phyloP scores from a whole-genome alignment of 2,888 invertebrate species.

The Meliscaeva auricollis region DNA sequence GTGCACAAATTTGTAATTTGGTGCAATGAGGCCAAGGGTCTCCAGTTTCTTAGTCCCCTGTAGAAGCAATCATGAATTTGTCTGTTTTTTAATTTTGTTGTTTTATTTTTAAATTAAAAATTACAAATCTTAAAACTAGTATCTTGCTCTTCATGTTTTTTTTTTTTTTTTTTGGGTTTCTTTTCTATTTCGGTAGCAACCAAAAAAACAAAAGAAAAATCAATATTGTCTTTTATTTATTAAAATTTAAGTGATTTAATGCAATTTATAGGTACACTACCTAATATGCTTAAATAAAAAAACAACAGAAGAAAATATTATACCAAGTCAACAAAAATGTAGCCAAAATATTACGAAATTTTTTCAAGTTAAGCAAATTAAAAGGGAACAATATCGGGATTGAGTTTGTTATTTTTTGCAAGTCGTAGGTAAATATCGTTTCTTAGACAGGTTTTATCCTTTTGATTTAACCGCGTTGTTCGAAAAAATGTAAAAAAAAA shows the following conservation, averaged over 20 bases:
- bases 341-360: not conserved
- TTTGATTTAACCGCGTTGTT: too few species aligned
- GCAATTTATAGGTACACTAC: conserved; percentile 45
- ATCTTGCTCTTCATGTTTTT: conserved; percentile 43
- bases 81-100: conserved; percentile 26
- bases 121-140: conserved; percentile 70
- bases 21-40: too few species aligned
- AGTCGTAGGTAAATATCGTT: too few species aligned
- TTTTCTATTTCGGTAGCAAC: conserved; percentile 36
- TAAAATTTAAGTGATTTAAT: conserved; percentile 69
- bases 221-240: conserved; percentile 15
- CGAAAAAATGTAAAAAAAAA: too few species aligned
- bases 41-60: too few species aligned
- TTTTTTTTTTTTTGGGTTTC: too few species aligned
- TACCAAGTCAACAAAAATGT: not conserved
- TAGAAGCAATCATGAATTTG: too few species aligned
- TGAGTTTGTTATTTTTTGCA: too few species aligned
- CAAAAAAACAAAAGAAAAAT: conserved; percentile 40
- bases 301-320: conserved; percentile 38
- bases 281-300: conserved; percentile 41
- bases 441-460: too few species aligned
- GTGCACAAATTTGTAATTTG: too few species aligned
- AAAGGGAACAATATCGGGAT: too few species aligned
- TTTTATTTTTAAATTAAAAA: conserved; percentile 60
- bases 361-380: too few species aligned